These are phyloP conservation scores for Hypotaenidia philippensis DNA, from an alignment of 2,797 vertebrate genomes.

Conservation along the genomic window DNA sequence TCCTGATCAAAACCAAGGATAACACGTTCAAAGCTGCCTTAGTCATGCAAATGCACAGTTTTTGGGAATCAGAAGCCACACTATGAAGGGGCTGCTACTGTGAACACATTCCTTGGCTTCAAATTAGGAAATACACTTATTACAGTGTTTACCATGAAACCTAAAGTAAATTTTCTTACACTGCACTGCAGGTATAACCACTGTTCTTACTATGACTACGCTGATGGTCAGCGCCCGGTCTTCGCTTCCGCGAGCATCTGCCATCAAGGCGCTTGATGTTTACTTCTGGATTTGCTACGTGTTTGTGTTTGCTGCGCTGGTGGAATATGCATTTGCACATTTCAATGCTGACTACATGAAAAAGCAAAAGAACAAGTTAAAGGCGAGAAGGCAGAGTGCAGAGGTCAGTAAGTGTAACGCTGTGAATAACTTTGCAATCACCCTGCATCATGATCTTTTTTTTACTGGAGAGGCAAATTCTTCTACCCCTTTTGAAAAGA, in stretches of 20 bases:
- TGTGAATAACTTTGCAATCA: background rate
- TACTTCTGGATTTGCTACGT: slow-evolving; percentile 99
- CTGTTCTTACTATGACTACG: slow-evolving; percentile 98
- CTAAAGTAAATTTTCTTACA: background rate
- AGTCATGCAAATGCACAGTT: background rate
- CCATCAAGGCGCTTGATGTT: slow-evolving; percentile 96
- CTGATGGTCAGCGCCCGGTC: slow-evolving; percentile 97
- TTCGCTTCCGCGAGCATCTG: slow-evolving; percentile 93
- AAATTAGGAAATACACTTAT: background rate
- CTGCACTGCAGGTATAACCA: slow-evolving; percentile 91
- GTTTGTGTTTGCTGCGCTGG: slow-evolving; percentile 96
- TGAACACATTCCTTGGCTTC: background rate
- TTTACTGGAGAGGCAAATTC: background rate
- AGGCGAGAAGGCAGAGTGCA: slow-evolving; percentile 83
- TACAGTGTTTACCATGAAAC: background rate
- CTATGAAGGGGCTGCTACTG: background rate
- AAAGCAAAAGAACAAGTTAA: slow-evolving; percentile 94
- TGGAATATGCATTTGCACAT: slow-evolving; percentile 98
- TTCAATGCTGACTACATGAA: slow-evolving; percentile 97
- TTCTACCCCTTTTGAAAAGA: background rate
- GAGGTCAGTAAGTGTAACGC: slow-evolving; percentile 84
- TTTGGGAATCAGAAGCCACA: background rate
- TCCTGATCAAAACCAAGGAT: background rate
- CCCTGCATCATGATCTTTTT: background rate
- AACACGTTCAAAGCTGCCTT: background rate